Evolutionary conservation across 2,113 vertebrate species (phyloP).

Genomic region (Rousettus leschenaultii): DNA sequence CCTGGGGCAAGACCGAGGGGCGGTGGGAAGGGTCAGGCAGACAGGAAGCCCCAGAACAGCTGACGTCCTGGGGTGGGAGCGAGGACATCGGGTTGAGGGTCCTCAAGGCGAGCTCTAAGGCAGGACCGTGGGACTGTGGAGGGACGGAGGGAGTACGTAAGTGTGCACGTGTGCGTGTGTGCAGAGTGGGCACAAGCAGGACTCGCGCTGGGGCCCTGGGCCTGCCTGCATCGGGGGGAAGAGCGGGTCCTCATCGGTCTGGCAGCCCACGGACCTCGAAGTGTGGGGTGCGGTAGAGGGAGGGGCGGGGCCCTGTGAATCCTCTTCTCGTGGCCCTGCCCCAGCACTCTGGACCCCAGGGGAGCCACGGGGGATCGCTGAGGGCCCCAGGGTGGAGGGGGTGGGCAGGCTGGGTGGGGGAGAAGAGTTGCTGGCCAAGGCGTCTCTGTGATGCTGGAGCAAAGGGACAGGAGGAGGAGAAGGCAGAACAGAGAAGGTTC

Average conservation of each 20-base stretch:
- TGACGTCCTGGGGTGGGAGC: constrained; percentile 51
- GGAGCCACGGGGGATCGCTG: constrained; percentile 59
- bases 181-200: neutral
- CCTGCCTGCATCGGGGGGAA: constrained; percentile 90
- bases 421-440: constrained; percentile 37
- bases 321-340: constrained; percentile 66
- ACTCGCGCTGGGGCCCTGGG: neutral
- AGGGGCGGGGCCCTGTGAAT: constrained; percentile 23
- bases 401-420: constrained; percentile 56
- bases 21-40: constrained; percentile 21
- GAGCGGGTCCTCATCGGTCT: constrained; percentile 91
- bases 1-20: neutral
- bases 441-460: constrained; percentile 62
- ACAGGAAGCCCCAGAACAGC: neutral
- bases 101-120: neutral
- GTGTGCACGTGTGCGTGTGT: neutral
- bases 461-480: constrained; percentile 80
- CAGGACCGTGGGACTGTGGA: neutral
- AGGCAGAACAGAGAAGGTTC: constrained; percentile 84
- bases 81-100: neutral
- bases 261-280: constrained; percentile 92
- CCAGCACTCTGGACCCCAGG: constrained; percentile 62
- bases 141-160: neutral
- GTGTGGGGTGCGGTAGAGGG: constrained; percentile 76
- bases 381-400: constrained; percentile 41